A percentile compares a stretch with the other conserved stretches of the same genome.
phyloP scores from a whole-genome alignment of 2,888 invertebrate genomes.

The Cordilura impudica region DNA sequence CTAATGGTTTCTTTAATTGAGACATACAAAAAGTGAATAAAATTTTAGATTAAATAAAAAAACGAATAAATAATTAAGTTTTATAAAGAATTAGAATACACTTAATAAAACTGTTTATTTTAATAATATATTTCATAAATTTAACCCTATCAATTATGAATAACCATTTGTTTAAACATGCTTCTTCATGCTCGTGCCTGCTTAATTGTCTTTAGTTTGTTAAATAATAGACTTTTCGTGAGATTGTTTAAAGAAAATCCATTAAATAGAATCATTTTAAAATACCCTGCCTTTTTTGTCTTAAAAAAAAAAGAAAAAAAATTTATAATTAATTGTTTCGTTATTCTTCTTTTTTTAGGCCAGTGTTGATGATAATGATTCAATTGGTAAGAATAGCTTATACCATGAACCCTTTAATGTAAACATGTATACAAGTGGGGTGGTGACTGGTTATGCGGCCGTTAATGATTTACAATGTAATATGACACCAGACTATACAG shows the following conservation, averaged over 20 bases:
- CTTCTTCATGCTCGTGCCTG: neutral
- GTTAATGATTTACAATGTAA: conserved; percentile 79
- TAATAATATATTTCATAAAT: too few relatives aligned
- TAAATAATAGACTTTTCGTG: neutral
- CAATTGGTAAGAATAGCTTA: conserved; percentile 78
- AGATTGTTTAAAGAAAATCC: neutral
- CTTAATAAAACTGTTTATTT: too few relatives aligned
- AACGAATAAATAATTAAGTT: too few relatives aligned
- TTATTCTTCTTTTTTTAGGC: conserved; percentile 66
- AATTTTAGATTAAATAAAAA: too few relatives aligned
- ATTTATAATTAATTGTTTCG: conserved; percentile 41
- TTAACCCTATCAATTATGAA: too few relatives aligned
- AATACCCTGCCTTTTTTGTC: neutral
- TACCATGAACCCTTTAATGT: conserved; percentile 79
- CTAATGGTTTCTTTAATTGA: neutral
- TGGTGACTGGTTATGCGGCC: conserved; percentile 78
- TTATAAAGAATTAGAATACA: too few relatives aligned
- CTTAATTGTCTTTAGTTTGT: neutral
- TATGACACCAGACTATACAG: conserved; percentile 81
- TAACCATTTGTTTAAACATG: too few relatives aligned
- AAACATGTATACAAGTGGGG: conserved; percentile 78
- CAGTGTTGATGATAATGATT: conserved; percentile 77
- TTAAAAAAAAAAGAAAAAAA: neutral
- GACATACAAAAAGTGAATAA: too few relatives aligned
- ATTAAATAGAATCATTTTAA: conserved; percentile 20